These are phyloP conservation scores for Thamnophis sirtalis DNA, from an alignment of 2,113 vertebrate species.

Conservation along the genomic window DNA sequence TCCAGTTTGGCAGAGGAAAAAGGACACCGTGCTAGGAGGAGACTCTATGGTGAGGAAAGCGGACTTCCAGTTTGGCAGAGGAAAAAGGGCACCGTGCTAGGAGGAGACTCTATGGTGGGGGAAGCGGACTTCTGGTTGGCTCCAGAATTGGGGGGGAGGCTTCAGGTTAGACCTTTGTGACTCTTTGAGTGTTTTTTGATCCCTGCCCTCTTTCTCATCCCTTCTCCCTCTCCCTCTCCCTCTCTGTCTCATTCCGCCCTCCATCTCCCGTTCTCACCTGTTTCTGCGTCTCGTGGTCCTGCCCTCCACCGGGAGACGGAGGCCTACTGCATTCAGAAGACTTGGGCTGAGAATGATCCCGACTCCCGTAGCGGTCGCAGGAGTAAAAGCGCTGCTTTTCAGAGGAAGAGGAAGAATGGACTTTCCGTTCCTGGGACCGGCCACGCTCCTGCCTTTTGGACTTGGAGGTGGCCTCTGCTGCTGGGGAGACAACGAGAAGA, in stretches of 20 bases:
- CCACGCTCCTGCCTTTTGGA: conserved; percentile 81
- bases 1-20: too few species aligned
- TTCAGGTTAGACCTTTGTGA: too few species aligned
- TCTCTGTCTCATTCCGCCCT: too few species aligned
- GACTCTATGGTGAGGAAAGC: too few species aligned
- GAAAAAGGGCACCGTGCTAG: too few species aligned
- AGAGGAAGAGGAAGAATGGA: conserved; percentile 82
- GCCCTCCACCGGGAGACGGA: conserved; percentile 77
- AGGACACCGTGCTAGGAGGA: too few species aligned
- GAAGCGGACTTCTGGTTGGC: too few species aligned
- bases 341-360: conserved; percentile 81
- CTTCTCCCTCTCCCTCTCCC: too few species aligned
- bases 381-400: conserved; percentile 97
- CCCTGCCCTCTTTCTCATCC: neutral
- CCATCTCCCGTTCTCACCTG: conserved; percentile 76
- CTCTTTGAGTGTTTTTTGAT: too few species aligned
- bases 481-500: conserved; percentile 22
- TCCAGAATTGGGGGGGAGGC: too few species aligned
- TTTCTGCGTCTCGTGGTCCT: conserved; percentile 76
- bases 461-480: conserved; percentile 60
- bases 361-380: conserved; percentile 89
- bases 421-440: conserved; percentile 90
- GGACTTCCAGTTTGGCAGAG: too few species aligned
- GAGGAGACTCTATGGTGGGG: too few species aligned
- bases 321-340: conserved; percentile 81